Conservation (phyloP, 2,888 invertebrate species). For the Iphiclides podalirius region DNA sequence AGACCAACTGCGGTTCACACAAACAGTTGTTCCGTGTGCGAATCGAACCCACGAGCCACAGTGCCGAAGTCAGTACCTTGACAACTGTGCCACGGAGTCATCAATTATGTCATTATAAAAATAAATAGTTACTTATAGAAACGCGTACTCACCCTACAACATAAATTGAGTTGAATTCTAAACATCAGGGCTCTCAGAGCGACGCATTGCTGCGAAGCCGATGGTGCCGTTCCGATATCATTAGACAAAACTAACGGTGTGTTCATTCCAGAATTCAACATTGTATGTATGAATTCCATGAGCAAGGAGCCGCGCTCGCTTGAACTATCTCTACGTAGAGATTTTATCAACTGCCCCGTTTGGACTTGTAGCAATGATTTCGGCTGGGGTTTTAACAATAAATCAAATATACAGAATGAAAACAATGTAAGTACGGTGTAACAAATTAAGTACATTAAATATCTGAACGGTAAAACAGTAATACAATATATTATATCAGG, state of each 20-base stretch:
- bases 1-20: too few relatives aligned
- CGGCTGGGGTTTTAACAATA: slow-evolving; percentile 46
- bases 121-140: too few relatives aligned
- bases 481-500: too few relatives aligned
- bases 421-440: too few relatives aligned
- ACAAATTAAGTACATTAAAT: too few relatives aligned
- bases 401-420: too few relatives aligned
- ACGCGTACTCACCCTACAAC: slow-evolving; percentile 52
- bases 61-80: too few relatives aligned
- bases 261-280: slow-evolving; percentile 48
- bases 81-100: too few relatives aligned
- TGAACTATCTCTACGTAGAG: slow-evolving; percentile 50
- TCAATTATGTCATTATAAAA: too few relatives aligned
- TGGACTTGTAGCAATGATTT: slow-evolving; percentile 57
- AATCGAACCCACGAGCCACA: too few relatives aligned
- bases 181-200: slow-evolving; percentile 65
- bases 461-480: too few relatives aligned
- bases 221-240: slow-evolving; percentile 33
- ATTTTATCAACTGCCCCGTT: slow-evolving; percentile 52
- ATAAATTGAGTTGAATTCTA: slow-evolving; percentile 63
- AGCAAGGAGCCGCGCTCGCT: slow-evolving; percentile 54
- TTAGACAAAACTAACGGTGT: slow-evolving; percentile 54
- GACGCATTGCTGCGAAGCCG: slow-evolving; percentile 41
- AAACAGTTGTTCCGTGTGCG: too few relatives aligned
- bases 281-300: slow-evolving; percentile 55